These are phyloP conservation scores for Hippocampus abdominalis DNA, from an alignment of 2,113 vertebrate species.

Conservation along the genomic window DNA sequence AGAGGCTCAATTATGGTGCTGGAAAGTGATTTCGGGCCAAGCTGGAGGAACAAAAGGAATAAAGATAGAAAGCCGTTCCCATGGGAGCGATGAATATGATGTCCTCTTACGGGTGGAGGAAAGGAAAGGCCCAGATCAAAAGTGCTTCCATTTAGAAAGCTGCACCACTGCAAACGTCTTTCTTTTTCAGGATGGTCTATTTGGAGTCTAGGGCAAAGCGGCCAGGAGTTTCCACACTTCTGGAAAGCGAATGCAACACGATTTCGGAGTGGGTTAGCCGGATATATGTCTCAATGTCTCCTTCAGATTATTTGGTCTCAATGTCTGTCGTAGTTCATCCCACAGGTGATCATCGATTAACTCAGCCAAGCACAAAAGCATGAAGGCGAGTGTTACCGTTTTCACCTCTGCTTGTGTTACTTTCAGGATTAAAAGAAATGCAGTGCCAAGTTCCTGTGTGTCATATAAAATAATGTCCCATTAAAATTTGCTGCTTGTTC, in stretches of 20 bases:
- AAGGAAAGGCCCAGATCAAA: constrained; percentile 18
- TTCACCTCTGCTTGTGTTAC: neutral
- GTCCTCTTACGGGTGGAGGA: constrained; percentile 39
- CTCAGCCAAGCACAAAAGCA: neutral
- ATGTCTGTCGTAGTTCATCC: neutral
- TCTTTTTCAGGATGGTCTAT: neutral
- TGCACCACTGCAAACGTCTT: neutral
- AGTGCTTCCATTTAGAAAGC: constrained; percentile 11
- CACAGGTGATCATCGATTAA: neutral
- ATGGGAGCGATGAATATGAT: constrained; percentile 28
- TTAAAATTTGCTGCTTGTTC: neutral
- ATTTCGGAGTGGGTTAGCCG: neutral
- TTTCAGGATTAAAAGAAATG: neutral
- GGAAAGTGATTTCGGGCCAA: constrained; percentile 45
- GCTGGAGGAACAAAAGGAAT: constrained; percentile 26
- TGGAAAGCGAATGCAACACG: neutral
- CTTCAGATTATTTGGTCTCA: neutral
- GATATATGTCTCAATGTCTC: neutral
- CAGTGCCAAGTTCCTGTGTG: neutral
- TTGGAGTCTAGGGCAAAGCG: neutral
- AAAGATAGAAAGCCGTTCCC: constrained; percentile 39
- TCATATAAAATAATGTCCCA: neutral
- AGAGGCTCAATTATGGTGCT: constrained; percentile 52
- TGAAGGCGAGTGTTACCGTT: neutral
- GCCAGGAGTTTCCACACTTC: neutral